Base-by-base conservation (phyloP, 1,140 invertebrate species). In the Orussus abietinus region DNA sequence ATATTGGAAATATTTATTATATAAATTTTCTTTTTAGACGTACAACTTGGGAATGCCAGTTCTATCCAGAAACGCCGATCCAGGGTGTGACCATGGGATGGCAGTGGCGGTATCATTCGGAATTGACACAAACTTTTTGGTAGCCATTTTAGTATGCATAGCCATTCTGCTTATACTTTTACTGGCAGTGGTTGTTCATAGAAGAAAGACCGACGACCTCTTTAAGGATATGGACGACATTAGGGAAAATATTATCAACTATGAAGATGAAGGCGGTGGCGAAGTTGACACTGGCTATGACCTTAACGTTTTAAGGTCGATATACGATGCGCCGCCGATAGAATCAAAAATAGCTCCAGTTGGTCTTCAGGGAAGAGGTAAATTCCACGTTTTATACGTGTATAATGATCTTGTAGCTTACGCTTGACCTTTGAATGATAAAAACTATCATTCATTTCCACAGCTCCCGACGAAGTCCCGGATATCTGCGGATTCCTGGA, bases 181-280 rank as follows among this genome's bases (percentile, higher is more conserved):
- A 1, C 66, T 95, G 55, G 86, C 90, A 3, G 86, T 94, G 31
- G 87, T 94, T 3, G 86, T 93, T 0, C 90, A 92, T 55, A 80
- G 85, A 47, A 78, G 85, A 20, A 83, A 86, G 52, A 83, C 86
- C 6, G 88, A 95, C 59, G 90, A 92, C 42, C 80, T 86, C 53
- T 85, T 91, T 20, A 95, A 95, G 62, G 92, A 96, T 59, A 83
- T 92, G 52, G 93, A 97, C 63, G 95, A 98, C 64, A 94, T 96
- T 21, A 76, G 93, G 47, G 94, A 97, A 71, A 98, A 93, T 58
- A 96, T 98, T 47, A 96, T 97, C 45, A 91, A 91, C 56, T 97
- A 98, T 60, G 91, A 96, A 66, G 95, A 97, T 57, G 94, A 98
- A 74, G 94, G 94, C 22, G 93, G 91, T 58, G 93, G 93, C 51